phyloP scores from a whole-genome alignment of 2,888 invertebrate species.

The Chymomyza caudatula region DNA sequence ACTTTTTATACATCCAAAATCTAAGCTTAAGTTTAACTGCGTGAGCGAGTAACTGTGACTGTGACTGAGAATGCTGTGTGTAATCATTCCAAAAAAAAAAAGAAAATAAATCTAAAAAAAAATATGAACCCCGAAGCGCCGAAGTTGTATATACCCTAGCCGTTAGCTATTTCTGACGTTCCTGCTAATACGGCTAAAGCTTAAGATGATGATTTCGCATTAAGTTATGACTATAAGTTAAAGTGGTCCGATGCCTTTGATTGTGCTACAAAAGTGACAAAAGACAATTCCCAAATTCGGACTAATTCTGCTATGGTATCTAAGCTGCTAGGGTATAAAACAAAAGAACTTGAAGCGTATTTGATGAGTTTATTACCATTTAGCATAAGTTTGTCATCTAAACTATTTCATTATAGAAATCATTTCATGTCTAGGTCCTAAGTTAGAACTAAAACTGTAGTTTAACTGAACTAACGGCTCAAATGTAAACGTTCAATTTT shows the following conservation, averaged over 20 bases:
- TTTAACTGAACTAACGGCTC: constrained; percentile 9
- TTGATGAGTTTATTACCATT: background rate
- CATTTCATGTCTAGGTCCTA: constrained; percentile 25
- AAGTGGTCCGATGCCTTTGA: no score
- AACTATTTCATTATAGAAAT: constrained; percentile 8
- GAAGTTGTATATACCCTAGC: background rate
- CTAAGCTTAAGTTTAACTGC: background rate
- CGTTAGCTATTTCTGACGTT: no score
- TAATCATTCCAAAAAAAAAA: constrained; percentile 45
- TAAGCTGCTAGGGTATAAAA: background rate
- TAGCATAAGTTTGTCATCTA: constrained; percentile 21
- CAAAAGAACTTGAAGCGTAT: background rate
- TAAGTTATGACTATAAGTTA: no score
- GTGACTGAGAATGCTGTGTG: constrained; percentile 45
- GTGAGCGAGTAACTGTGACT: constrained; percentile 16
- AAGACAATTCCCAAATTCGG: no score
- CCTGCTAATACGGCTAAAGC: no score
- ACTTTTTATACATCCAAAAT: constrained; percentile 27
- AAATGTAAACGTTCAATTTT: constrained; percentile 11
- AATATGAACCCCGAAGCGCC: background rate
- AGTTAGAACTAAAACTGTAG: background rate
- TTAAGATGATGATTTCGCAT: no score
- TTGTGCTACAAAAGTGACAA: no score
- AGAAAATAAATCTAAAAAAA: background rate
- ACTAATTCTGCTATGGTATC: no score